Base-by-base conservation (phyloP, 2,797 vertebrate species). In the Poeciliopsis infans region DNA sequence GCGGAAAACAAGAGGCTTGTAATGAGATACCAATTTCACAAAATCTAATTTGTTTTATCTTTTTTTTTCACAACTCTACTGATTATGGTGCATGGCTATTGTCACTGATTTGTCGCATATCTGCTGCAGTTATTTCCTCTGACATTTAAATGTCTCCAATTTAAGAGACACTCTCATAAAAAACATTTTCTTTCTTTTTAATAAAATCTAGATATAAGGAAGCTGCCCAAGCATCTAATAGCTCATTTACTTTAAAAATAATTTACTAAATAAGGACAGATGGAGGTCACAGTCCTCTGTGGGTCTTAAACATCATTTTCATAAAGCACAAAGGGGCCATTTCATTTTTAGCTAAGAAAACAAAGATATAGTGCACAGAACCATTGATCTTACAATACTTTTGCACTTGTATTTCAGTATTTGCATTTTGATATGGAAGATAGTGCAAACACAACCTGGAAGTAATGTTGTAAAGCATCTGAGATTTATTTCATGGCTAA, bases 91-190 rank as follows among this genome's bases (percentile, higher is more conserved):
- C 49, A 15, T 31, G 41, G 66, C 84, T 33, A 75, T 76, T 43
- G 76, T 77, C 68, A 16, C 18, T 55, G 41, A 59, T 43, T 61
- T 46, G 61, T 79, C 72, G 70, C 83, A 79, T 77, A 81, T 31
- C 72, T 73, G 41, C 78, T 31, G 81, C 76, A 73, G 72, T 79
- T 79, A 15, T 55, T 57, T 64, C 75, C 76, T 59, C 61, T 46
- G 87, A 91, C 86, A 85, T 89, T 86, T 91, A 79, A 90, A 90
- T 84, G 81, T 51, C 25, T 79, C 83, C 79, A 77, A 51, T 61
- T 79, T 87, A 89, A 88, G 20, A 87, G 89, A 87, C 55, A 84
- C 57, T 61, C 80, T 75, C 69, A 81, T 80, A 82, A 66, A 68
- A 46, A 64, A 7, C 47, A 36, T 33, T 73, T 79, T 76, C 75